Evolutionary conservation across 2,888 invertebrate genomes (phyloP), one percentile per base, ranked within the genome.

Genomic region (Exephanes ischioxanthus): DNA sequence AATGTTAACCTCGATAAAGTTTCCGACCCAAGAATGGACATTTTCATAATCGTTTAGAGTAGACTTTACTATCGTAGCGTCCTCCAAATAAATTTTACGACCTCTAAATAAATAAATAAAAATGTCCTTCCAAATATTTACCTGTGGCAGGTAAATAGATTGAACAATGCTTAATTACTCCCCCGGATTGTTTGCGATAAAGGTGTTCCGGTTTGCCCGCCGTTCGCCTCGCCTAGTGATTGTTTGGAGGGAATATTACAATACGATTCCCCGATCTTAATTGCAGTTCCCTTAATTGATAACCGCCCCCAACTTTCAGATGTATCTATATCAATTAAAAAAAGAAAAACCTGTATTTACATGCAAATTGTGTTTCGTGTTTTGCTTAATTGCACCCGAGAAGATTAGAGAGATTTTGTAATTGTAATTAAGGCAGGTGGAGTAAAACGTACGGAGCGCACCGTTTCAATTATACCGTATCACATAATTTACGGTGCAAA

Each of bases 391-490:
- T 55, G 22, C 14, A n/a, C 51, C n/a, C n/a, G n/a, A 30, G n/a
- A 16, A 48, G 7, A 53, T 51, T 53, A 53, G 55, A 22, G 19
- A 45, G 9, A 19, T 71, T 71, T 16, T 41, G 41, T 61, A 33
- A 70, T 41, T 26, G 30, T 66, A 67, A 72, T 83, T 68, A 68
- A 68, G 83, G 30, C 11, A 67, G 48, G 61, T 33, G 41, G 26
- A 67, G 61, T 73, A 19, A 22, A 61, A 45, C 37, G 61, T 73
- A 16, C 73, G 26, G 9, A 45, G 26, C 16, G 61, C 45, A 7
- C 55, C 26, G 41, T 61, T n/a, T 71, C 51, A 71, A 71, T 71
- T 71, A 71, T n/a, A 26, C 41, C 16, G 41, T 68, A 63, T 58
- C 45, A 30, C 45, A 73, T 48, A 48, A 26, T 48, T 48, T 22